A percentile compares a stretch with the other conserved stretches of the same genome.
Evolutionary conservation across 1,140 invertebrate genomes (phyloP).

Genomic region (Drosophila pachea): DNA sequence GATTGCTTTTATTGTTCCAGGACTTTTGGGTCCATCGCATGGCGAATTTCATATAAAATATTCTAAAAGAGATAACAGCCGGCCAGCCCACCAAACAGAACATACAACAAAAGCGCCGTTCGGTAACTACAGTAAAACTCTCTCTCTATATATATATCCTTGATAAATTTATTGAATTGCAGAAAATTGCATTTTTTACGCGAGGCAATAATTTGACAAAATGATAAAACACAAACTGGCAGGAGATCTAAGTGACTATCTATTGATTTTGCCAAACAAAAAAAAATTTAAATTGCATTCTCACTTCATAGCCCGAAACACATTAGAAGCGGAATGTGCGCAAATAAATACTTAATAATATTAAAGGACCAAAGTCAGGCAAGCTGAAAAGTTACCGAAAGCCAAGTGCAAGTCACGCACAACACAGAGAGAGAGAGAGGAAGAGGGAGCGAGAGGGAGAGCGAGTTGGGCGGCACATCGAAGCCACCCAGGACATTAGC

Average conservation of each 20-base stretch:
- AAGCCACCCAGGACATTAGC: slow-evolving; percentile 52
- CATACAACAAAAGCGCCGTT: slow-evolving; percentile 6
- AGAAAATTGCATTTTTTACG: slow-evolving; percentile 47
- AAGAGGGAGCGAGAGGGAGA: not conserved
- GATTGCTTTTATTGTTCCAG: slow-evolving; percentile 74
- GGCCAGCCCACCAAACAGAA: slow-evolving; percentile 9
- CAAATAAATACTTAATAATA: slow-evolving; percentile 72
- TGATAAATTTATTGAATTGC: slow-evolving; percentile 54
- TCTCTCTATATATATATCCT: not conserved
- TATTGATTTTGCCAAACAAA: not conserved
- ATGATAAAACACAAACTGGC: slow-evolving; percentile 13
- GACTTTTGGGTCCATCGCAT: slow-evolving; percentile 13
- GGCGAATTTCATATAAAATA: slow-evolving; percentile 63
- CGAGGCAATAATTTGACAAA: slow-evolving; percentile 26
- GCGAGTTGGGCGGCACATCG: slow-evolving; percentile 1
- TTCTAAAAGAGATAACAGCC: slow-evolving; percentile 53
- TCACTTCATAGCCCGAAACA: slow-evolving; percentile 40
- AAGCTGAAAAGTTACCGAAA: slow-evolving; percentile 10
- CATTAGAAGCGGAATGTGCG: slow-evolving; percentile 60
- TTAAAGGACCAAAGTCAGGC: slow-evolving; percentile 20
- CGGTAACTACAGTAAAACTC: not conserved
- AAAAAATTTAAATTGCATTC: slow-evolving; percentile 44
- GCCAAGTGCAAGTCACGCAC: slow-evolving; percentile 41
- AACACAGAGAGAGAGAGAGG: not conserved
- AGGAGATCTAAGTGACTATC: not conserved